phyloP scores from a whole-genome alignment of 2,113 vertebrate species.

The Datnioides undecimradiatus region DNA sequence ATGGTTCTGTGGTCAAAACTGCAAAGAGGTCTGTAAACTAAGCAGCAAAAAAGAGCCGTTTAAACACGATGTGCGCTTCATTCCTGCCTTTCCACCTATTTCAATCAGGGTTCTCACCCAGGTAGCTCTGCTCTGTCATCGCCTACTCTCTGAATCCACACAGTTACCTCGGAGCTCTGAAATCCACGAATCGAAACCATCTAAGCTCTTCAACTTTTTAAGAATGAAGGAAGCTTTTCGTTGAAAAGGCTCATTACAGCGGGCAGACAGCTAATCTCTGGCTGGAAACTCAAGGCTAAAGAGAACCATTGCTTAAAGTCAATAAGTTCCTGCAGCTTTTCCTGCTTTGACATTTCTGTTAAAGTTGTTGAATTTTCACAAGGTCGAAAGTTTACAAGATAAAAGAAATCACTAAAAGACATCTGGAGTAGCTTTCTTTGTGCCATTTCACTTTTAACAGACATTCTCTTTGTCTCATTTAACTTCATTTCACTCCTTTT shows the following conservation, averaged over 20 bases:
- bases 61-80: not conserved
- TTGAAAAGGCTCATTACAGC: conserved; percentile 32
- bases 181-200: conserved; percentile 29
- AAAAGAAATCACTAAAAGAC: not conserved
- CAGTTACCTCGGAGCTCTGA: not conserved
- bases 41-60: not conserved
- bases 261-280: conserved; percentile 27
- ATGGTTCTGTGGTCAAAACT: not conserved
- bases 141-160: not conserved
- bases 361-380: not conserved
- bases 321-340: conserved; percentile 23
- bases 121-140: not conserved
- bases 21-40: not conserved
- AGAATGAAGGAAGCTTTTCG: conserved; percentile 24
- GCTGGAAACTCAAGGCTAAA: conserved; percentile 28
- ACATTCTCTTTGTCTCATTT: not conserved
- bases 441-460: not conserved
- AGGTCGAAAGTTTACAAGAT: not conserved
- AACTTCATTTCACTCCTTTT: not conserved
- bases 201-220: conserved; percentile 8
- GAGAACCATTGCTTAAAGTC: not conserved
- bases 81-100: not conserved
- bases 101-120: not conserved
- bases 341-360: not conserved
- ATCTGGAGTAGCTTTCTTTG: not conserved